phyloP scores from a whole-genome alignment of 2,113 vertebrate genomes.

The Megalops atlanticus region DNA sequence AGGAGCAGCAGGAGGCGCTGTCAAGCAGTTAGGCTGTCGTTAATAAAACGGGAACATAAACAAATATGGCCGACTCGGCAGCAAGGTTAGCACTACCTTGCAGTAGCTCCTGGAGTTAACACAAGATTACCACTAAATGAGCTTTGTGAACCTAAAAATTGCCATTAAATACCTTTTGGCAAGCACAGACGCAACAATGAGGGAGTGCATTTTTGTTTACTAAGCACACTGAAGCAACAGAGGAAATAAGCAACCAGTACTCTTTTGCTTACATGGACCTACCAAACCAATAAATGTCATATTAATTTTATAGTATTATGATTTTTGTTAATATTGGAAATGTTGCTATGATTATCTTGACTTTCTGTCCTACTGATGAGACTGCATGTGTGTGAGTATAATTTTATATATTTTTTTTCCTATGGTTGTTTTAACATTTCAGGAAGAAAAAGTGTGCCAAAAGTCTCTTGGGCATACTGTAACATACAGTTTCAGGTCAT shows the following conservation, averaged over 20 bases:
- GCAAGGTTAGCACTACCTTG: slow-evolving; percentile 45
- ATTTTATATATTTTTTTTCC: background rate
- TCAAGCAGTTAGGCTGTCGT: slow-evolving; percentile 68
- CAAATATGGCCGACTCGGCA: slow-evolving; percentile 67
- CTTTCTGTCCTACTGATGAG: background rate
- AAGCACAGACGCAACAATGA: too few species aligned
- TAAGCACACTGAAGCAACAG: too few species aligned
- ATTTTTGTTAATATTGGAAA: background rate
- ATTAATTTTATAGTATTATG: background rate
- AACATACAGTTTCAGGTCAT: slow-evolving; percentile 26
- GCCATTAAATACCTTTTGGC: slow-evolving; percentile 46
- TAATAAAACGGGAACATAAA: slow-evolving; percentile 63
- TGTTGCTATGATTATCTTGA: background rate
- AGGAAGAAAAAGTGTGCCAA: slow-evolving; percentile 14
- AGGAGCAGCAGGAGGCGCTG: slow-evolving; percentile 73
- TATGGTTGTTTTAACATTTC: slow-evolving; percentile 32
- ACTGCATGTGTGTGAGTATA: background rate
- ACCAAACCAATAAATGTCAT: too few species aligned
- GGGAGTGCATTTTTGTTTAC: too few species aligned
- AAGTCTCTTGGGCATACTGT: slow-evolving; percentile 28
- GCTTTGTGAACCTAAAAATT: slow-evolving; percentile 42
- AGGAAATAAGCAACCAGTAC: too few species aligned
- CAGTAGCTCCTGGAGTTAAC: slow-evolving; percentile 49
- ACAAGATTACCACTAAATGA: slow-evolving; percentile 51
- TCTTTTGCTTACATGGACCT: too few species aligned